Conservation (phyloP, 1,140 invertebrate genomes). For the Dendroctonus valens region DNA sequence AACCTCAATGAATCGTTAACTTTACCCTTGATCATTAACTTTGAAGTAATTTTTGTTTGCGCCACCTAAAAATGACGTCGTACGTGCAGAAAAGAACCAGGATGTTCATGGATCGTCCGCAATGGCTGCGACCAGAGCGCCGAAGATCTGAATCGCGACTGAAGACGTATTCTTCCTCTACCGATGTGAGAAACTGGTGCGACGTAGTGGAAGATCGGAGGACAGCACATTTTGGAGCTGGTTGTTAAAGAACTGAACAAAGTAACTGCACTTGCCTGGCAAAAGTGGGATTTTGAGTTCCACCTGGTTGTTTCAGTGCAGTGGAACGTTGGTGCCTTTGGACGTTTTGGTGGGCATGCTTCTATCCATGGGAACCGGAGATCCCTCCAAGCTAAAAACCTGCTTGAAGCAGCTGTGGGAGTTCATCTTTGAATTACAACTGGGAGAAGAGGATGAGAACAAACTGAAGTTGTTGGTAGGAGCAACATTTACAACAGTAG, state of each 20-base stretch:
- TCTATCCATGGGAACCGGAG: constrained; percentile 51
- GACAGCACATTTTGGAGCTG: constrained; percentile 45
- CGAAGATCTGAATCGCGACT: constrained; percentile 42
- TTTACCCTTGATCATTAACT: too few relatives aligned
- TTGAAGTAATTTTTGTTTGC: too few relatives aligned
- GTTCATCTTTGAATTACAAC: constrained; percentile 19
- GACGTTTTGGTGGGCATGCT: constrained; percentile 53
- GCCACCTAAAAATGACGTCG: constrained; percentile 35
- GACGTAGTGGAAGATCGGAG: constrained; percentile 38
- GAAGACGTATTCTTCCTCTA: constrained; percentile 40
- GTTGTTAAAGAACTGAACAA: constrained; percentile 30
- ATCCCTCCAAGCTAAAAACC: constrained; percentile 48
- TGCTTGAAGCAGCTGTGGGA: constrained; percentile 40
- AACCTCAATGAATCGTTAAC: constrained; percentile 7
- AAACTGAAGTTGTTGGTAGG: constrained; percentile 32
- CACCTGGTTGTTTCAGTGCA: constrained; percentile 27
- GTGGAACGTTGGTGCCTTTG: constrained; percentile 50
- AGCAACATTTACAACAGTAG: too few relatives aligned
- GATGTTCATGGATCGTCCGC: constrained; percentile 33
- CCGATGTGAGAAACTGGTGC: constrained; percentile 41
- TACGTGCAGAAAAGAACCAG: constrained; percentile 36
- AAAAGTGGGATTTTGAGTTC: background rate
- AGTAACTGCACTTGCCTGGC: constrained; percentile 12
- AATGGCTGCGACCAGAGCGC: constrained; percentile 26
- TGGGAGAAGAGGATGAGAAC: constrained; percentile 33